Conservation (phyloP, 30 jellyfish, hydroid and myxozoan species). For the Aurelia coerulea region DNA sequence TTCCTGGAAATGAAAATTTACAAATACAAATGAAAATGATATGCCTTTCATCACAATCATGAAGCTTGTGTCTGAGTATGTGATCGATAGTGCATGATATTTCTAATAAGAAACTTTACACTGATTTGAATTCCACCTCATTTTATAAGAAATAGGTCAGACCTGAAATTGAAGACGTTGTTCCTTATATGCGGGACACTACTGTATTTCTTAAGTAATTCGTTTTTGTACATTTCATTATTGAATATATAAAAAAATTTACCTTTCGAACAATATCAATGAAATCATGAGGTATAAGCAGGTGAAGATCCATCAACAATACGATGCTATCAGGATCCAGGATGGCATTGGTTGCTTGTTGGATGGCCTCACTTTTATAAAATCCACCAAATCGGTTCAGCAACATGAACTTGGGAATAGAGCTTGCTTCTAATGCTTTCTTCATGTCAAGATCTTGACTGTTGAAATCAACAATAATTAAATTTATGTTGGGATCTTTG, state of each 20-base stretch:
- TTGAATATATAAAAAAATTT: not conserved
- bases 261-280: conserved; percentile 93
- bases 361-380: conserved; percentile 91
- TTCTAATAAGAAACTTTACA: no score
- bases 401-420: conserved; percentile 72
- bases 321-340: conserved; percentile 74
- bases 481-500: conserved; percentile 68
- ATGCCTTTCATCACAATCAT: no score
- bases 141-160: no score
- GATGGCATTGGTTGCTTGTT: conserved; percentile 78
- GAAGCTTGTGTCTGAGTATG: no score
- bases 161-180: no score
- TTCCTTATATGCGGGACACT: no score
- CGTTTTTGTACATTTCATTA: not conserved
- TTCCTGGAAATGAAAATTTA: no score
- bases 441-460: conserved; percentile 76
- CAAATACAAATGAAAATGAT: no score
- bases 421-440: conserved; percentile 56
- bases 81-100: no score
- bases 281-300: conserved; percentile 78
- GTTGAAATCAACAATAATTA: conserved; percentile 86
- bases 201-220: no score
- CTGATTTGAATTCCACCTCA: no score
- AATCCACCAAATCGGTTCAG: conserved; percentile 70
- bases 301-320: conserved; percentile 84